Base-by-base conservation (phyloP, 1,140 invertebrate species). In the Hylyphantes graminicola region DNA sequence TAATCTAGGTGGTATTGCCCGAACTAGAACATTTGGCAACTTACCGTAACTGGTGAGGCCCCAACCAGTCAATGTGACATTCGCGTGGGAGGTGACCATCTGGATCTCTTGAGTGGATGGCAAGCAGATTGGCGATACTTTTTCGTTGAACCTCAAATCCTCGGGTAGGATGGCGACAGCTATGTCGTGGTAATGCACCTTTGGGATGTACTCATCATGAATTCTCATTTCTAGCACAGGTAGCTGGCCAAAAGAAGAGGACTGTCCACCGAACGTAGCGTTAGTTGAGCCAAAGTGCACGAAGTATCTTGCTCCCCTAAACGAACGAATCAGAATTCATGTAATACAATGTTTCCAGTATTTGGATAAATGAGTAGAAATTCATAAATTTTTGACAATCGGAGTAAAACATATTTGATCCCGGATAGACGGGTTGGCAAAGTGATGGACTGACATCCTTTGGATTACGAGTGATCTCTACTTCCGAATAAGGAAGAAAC, bases 61-160 rank as follows among this genome's bases (percentile, higher is more conserved):
- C 95, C 95, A 97, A 17, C 96, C 96, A n/a, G 96, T 94, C 2
- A 79, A 48, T 2, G 63, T 79, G 8, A 51, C 63, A 55, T 68
- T 51, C 8, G 0, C 94, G 94, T 48, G 93, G 92, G 13, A 88
- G 55, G 64, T 90, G 85, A 93, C 91, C 3, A 89, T 17, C 88
- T 13, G 89, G 89, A 61, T 92, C 13, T 19, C 67, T 4, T 64
- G 7, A 7, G 51, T 17, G 10, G 77, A 10, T 0, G 96, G 96
- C 64, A 97, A 90, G 89, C 96, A 98, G 67, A 97, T 92, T 1
- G 96, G 95, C 85, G 94, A 94, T 10, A 96, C 93, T 88, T 96
- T 96, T 8, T 87, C 85, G 13, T 85, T 87, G 89, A 95, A 96
- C 2, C 93, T 92, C 7, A 95, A 95, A 4, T 93, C 92, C 65